Evolutionary conservation across 2,113 vertebrate species (phyloP).

Genomic region (Tor tambroides): DNA sequence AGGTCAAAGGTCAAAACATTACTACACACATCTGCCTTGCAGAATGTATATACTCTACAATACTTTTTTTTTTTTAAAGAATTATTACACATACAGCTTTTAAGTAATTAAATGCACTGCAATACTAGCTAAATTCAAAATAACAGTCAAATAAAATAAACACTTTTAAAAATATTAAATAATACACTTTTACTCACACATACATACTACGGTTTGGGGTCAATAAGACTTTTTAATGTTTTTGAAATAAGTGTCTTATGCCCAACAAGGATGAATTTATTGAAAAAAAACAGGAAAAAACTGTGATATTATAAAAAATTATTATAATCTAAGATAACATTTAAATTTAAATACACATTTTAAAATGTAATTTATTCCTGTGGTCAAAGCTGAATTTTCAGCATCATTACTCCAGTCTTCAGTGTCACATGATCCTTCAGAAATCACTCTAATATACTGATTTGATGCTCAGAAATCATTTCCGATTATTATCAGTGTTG

Average conservation of each 20-base stretch:
- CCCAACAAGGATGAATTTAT: neutral
- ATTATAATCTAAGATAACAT: neutral
- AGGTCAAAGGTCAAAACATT: constrained; percentile 49
- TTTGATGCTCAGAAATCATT: neutral
- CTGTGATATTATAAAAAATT: neutral
- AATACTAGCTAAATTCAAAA: neutral
- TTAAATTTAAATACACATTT: neutral
- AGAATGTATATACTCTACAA: neutral
- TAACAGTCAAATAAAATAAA: neutral
- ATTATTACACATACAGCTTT: neutral
- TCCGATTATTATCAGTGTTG: neutral
- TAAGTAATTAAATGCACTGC: neutral
- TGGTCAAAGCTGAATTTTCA: neutral
- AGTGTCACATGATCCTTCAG: neutral
- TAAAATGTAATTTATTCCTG: neutral
- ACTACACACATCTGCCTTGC: constrained; percentile 5
- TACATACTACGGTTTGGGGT: neutral
- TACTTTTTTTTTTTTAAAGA: neutral
- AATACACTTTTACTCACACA: neutral
- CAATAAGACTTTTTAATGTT: neutral
- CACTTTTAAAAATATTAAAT: neutral
- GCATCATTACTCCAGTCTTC: neutral
- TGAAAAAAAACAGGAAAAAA: no score
- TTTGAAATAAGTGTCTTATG: neutral
- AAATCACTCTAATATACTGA: neutral